Evolutionary conservation across 2,888 invertebrate species (phyloP), one percentile per base, ranked within the genome.

Genomic region (Hemistola chrysoprasaria): DNA sequence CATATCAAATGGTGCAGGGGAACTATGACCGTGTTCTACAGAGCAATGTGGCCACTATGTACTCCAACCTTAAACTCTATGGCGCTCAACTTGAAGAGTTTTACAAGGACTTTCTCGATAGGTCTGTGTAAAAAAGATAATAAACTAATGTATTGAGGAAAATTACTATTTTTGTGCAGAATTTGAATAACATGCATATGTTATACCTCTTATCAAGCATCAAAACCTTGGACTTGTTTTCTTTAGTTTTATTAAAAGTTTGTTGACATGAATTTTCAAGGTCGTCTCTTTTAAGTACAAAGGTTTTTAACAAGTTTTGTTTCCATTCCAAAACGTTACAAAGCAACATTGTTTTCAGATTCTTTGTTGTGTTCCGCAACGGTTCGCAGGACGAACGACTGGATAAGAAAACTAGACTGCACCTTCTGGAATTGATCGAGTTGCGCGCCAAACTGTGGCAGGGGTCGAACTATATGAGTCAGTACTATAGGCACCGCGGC

Each of bases 371-470:
- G 68, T 95, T 97, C 80, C 93, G 97, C 63, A 96, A 97, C 88
- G 96, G 95, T 65, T 95, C 95, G 65, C 95, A 95, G 79, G 95
- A 96, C 82, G 95, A 95, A 78, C 92, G 94, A 77, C 90, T 97
- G 66, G 96, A 96, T 75, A 92, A 95, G 74, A 92, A 95, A 80
- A 95, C 95, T 65, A 92, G 97, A 81, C 92, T 96, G 71, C 94
- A 95, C 81, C 91, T 98, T 67, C 92, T 98, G 75, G 97, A 98
- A 90, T 90, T 98, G 51, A 96, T 98, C 65, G 98, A 98, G 89
- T 90, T 98, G 71, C 92, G 98, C 74, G 97, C 97, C 50, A 95
- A 95, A 83, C 93, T 95, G 71, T 98, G 98, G 98, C 93, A 95
- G 72, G 93, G 94, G 49, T 93, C 92, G 56, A 95, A 95, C 78